phyloP scores from a whole-genome alignment of 2,797 vertebrate genomes.

The Cyprinodon diabolis region DNA sequence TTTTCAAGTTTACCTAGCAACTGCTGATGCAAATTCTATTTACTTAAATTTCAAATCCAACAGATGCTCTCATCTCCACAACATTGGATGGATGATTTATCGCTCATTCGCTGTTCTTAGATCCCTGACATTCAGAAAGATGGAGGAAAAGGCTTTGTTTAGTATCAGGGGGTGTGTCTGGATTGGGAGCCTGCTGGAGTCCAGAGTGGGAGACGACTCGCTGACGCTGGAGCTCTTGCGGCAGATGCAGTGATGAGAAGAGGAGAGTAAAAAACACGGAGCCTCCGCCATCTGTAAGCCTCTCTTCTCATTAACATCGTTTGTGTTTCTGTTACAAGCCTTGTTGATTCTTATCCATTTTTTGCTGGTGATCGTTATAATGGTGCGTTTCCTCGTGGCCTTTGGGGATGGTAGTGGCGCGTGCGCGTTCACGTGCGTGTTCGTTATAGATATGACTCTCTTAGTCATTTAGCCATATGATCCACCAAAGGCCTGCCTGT shows the following conservation, averaged over 20 bases:
- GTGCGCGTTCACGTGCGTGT: neutral
- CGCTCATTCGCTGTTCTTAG: neutral
- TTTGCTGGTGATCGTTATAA: neutral
- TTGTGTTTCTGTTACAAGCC: neutral
- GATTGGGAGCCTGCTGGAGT: slow-evolving; percentile 21
- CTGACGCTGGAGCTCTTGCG: slow-evolving; percentile 20
- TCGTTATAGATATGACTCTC: neutral
- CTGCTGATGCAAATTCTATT: slow-evolving; percentile 21
- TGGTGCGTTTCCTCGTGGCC: slow-evolving; percentile 4
- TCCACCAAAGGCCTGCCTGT: slow-evolving; percentile 1
- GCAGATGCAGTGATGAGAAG: slow-evolving; percentile 5
- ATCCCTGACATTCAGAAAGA: neutral
- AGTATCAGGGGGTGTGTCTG: slow-evolving; percentile 19
- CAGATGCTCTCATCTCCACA: neutral
- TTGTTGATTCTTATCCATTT: too few species aligned
- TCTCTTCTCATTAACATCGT: neutral
- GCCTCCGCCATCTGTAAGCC: slow-evolving; percentile 48
- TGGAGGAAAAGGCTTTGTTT: slow-evolving; percentile 1
- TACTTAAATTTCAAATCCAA: neutral
- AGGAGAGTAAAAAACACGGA: slow-evolving; percentile 12
- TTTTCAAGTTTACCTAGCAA: slow-evolving; percentile 39
- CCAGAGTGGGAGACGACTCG: slow-evolving; percentile 22
- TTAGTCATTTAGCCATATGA: neutral
- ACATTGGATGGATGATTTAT: neutral
- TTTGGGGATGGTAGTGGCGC: neutral